Evolutionary conservation across 2,797 vertebrate genomes (phyloP).

Genomic region (Pseudochirops cupreus): DNA sequence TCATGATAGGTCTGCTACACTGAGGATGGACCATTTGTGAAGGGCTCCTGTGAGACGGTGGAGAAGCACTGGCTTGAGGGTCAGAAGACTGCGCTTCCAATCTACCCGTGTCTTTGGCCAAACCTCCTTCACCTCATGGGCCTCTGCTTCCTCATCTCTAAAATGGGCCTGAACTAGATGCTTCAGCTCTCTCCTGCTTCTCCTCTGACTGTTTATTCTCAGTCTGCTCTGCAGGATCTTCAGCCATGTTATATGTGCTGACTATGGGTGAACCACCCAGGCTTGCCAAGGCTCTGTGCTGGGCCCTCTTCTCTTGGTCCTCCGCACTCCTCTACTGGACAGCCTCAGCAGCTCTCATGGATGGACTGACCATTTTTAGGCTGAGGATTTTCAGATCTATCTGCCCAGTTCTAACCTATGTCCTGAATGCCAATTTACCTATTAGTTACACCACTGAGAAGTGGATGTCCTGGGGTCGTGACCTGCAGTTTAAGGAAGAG

Average conservation of each 20-base stretch:
- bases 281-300: background rate
- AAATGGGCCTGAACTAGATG: background rate
- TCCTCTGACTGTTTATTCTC: background rate
- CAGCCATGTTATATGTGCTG: background rate
- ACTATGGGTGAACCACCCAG: background rate
- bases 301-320: background rate
- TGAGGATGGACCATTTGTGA: background rate
- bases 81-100: background rate
- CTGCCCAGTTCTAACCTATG: background rate
- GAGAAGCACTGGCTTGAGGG: background rate
- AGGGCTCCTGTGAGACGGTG: background rate
- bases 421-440: background rate
- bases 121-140: background rate
- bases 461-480: too few species aligned
- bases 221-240: background rate
- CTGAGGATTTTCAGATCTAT: background rate
- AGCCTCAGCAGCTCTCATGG: background rate
- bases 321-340: too few species aligned
- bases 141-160: background rate
- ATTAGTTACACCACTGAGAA: background rate
- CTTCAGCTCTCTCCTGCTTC: background rate
- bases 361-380: background rate
- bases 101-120: background rate
- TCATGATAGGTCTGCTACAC: background rate
- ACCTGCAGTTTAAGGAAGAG: too few species aligned